A percentile compares a stretch with the other conserved stretches of the same genome.
Evolutionary conservation across 2,888 invertebrate genomes (phyloP).

Genomic region (Dendrolimus houi): DNA sequence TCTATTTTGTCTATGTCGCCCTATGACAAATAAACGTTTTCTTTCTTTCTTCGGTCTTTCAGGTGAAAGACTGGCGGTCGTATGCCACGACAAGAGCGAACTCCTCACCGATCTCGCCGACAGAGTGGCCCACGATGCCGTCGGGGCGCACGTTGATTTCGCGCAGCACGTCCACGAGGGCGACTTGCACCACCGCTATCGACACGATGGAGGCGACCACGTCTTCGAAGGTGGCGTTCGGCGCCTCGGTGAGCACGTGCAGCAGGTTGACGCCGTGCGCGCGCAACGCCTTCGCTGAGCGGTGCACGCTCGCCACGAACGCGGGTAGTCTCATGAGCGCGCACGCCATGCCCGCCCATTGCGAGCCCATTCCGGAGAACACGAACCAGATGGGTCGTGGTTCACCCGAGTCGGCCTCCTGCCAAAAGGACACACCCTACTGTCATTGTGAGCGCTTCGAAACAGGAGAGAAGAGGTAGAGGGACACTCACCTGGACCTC

Average conservation of each 20-base stretch:
- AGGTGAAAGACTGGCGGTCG: background rate
- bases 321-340: constrained; percentile 88
- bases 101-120: constrained; percentile 85
- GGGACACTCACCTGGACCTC: constrained; percentile 28
- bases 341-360: constrained; percentile 97
- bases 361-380: constrained; percentile 98
- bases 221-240: constrained; percentile 87
- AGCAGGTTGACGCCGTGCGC: constrained; percentile 90
- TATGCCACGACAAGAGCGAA: background rate
- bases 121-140: constrained; percentile 97
- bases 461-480: background rate
- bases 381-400: constrained; percentile 94
- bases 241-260: constrained; percentile 84
- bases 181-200: constrained; percentile 97
- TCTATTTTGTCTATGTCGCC: too few relatives aligned
- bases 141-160: constrained; percentile 88
- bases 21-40: too few relatives aligned
- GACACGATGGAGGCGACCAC: constrained; percentile 94
- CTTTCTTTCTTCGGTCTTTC: too few relatives aligned
- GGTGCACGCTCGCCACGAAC: constrained; percentile 87
- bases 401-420: constrained; percentile 52
- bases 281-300: constrained; percentile 85
- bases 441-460: background rate
- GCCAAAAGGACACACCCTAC: constrained; percentile 5
- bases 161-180: constrained; percentile 91